Evolutionary conservation across 2,888 invertebrate species (phyloP).

Genomic region (Heterodera filipjevi): DNA sequence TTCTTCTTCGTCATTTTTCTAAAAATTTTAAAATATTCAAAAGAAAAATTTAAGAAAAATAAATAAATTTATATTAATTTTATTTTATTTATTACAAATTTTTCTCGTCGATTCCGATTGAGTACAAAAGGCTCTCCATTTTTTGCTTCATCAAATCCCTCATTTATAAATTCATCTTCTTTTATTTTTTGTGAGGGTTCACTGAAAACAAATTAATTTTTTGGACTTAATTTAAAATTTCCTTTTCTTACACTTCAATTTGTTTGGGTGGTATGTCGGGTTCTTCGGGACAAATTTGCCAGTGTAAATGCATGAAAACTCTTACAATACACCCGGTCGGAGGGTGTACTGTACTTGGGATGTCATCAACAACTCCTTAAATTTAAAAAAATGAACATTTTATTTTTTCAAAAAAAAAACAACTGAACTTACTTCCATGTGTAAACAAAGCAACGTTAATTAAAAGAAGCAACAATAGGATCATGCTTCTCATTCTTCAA

Average conservation of each 20-base stretch:
- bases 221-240: background rate
- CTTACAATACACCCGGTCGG: background rate
- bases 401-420: background rate
- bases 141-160: background rate
- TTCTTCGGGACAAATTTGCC: slow-evolving; percentile 2
- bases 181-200: slow-evolving; percentile 3
- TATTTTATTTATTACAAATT: background rate
- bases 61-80: background rate
- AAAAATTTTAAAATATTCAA: background rate
- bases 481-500: too few species aligned
- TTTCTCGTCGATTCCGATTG: background rate
- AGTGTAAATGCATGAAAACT: background rate
- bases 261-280: background rate
- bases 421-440: background rate
- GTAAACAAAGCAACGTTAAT: background rate
- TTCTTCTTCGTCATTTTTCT: background rate
- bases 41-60: too few species aligned
- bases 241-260: background rate
- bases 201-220: background rate
- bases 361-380: background rate
- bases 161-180: background rate
- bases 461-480: too few species aligned
- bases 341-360: background rate
- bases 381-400: background rate
- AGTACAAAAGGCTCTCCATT: background rate